Evolutionary conservation across 1,140 invertebrate species (phyloP), one percentile per base, ranked within the genome.

Genomic region (Dicyema japonicum): DNA sequence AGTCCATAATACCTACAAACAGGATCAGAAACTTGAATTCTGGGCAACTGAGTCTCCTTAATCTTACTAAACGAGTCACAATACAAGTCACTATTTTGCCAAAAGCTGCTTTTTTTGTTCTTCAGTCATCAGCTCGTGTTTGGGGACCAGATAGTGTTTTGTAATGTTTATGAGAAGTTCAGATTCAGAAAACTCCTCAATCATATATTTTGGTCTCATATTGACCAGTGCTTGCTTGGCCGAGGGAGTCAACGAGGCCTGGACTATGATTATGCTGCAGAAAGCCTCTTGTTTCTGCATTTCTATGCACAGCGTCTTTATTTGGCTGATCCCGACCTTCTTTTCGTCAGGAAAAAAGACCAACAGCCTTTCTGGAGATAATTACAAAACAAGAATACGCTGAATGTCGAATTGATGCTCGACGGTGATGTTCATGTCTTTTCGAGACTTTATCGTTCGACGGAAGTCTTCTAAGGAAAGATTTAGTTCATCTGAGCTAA

Each of bases 211-310:
- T 0, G 82, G 82, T 6, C 24, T 11, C 80, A 97, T 90, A 39
- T 94, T 85, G 4, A 72, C 66, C 23, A 94, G 49, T 0, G 76
- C 62, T 47, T 66, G 78, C 54, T 94, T 97, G 2, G 88, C 88
- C 18, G 78, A 88, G 4, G 88, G 85, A 8, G 88, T 94, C 78
- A 99, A n/a, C n/a, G 82, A 78, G n/a, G n/a, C n/a, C 51, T 78
- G 74, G 3, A 85, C 75, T 9, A 88, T 72, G 41, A 90, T 76
- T 40, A 82, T 75, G 6, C 76, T 76, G 47, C 82, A 59, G 36
- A 80, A 72, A 38, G 94, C 94, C n/a, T 90, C 92, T 53, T 97
- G 82, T 50, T 94, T 80, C 45, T 99, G 85, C 88, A 99, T 99
- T 36, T 80, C 60, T 26, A 85, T 76, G 54, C 80, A 92, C 40